These are phyloP conservation scores for Bergia puertoricense DNA, from an alignment of 92 coral and sea anemone species.

Conservation along the genomic window DNA sequence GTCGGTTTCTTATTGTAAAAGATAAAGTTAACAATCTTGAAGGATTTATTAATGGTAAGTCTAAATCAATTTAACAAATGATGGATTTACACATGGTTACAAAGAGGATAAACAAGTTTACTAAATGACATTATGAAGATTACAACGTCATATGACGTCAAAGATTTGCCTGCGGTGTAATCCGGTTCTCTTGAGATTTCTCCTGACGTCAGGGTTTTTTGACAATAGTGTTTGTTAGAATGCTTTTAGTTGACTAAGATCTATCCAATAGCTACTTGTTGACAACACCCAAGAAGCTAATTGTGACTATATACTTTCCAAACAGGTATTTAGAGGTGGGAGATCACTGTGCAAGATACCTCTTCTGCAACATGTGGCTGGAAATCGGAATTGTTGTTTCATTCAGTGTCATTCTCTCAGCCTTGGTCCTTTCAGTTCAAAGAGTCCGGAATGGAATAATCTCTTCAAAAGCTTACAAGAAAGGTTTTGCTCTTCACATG, in stretches of 20 bases:
- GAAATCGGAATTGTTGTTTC: conserved; percentile 1
- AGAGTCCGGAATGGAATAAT: conserved; percentile 63
- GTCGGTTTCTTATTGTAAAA: too few species aligned
- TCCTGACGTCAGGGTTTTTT: neutral
- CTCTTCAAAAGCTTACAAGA: conserved; percentile 70
- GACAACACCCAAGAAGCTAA: neutral
- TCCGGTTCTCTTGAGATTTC: too few species aligned
- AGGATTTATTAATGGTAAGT: too few species aligned
- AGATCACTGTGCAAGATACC: neutral
- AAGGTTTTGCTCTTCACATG: conserved; percentile 85
- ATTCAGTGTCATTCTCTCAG: conserved; percentile 16
- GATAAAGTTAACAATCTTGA: too few species aligned
- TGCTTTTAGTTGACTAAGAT: neutral
- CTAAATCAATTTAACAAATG: too few species aligned
- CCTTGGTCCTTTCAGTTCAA: conserved; percentile 19
- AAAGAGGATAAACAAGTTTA: too few species aligned
- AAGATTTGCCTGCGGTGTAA: too few species aligned
- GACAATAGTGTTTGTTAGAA: neutral
- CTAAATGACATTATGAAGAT: too few species aligned
- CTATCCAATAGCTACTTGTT: neutral
- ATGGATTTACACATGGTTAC: too few species aligned
- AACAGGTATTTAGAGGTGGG: neutral
- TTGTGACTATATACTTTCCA: neutral
- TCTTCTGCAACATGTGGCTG: conserved; percentile 30
- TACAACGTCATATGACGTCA: neutral